Conservation (phyloP, 2,113 vertebrate species). For the Acrocephalus arundinaceus region DNA sequence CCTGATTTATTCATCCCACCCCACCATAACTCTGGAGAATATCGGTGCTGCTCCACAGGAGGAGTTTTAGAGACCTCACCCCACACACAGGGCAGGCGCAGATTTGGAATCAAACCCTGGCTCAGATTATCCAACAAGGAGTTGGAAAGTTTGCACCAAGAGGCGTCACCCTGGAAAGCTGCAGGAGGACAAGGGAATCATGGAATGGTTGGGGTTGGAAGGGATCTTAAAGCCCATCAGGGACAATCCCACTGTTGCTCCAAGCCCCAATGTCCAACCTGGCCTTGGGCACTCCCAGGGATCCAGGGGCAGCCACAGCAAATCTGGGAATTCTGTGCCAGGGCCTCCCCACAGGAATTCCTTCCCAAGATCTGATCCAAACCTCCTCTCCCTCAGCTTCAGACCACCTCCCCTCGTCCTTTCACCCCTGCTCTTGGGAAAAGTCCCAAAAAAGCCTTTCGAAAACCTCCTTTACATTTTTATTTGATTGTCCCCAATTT, state of each 20-base stretch:
- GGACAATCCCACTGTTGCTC: not conserved
- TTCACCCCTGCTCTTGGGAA: not conserved
- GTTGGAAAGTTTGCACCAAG: not conserved
- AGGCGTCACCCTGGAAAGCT: not conserved
- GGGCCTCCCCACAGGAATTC: not conserved
- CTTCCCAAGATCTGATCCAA: not conserved
- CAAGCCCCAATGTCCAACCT: not conserved
- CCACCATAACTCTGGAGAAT: accelerated
- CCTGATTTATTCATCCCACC: not conserved
- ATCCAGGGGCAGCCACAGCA: not conserved
- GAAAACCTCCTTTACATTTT: accelerated
- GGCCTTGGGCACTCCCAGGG: not conserved
- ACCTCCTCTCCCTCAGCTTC: not conserved
- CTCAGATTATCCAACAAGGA: accelerated
- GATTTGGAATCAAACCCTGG: not conserved
- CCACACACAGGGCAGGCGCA: accelerated
- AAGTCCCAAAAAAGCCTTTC: not conserved
- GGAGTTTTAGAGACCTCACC: not conserved
- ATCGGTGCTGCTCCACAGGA: accelerated
- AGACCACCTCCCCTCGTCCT: not conserved
- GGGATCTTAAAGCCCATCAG: not conserved
- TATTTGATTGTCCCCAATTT: too few relatives aligned
- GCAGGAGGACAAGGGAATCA: not conserved
- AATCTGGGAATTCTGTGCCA: not conserved
- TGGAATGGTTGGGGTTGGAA: not conserved